A percentile compares a stretch with the other conserved stretches of the same genome.
phyloP scores from a whole-genome alignment of 2,888 invertebrate genomes.

The Urechis unicinctus region DNA sequence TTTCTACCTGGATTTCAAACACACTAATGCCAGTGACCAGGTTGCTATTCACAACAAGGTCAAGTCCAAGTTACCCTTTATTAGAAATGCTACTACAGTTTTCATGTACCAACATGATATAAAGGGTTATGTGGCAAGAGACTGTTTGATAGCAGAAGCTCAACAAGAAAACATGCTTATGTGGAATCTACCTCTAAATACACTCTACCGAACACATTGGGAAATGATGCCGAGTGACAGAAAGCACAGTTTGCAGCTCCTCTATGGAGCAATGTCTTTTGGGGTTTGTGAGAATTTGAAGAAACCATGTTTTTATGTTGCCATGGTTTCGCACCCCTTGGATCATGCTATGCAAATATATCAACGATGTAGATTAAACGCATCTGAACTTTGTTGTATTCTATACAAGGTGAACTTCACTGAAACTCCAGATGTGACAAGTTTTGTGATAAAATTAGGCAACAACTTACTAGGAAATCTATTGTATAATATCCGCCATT shows the following conservation, averaged over 20 bases:
- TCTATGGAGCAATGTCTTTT: neutral
- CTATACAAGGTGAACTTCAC: neutral
- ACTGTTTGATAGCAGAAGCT: neutral
- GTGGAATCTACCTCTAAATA: neutral
- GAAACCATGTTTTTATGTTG: neutral
- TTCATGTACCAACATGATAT: neutral
- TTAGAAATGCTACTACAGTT: neutral
- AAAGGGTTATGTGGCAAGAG: neutral
- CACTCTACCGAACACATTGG: neutral
- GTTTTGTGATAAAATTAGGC: neutral
- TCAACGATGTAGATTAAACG: neutral
- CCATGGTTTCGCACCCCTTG: neutral
- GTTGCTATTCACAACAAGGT: neutral
- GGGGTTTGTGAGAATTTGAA: neutral
- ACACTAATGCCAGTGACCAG: neutral
- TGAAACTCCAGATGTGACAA: neutral
- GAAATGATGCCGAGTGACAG: neutral
- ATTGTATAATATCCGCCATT: neutral
- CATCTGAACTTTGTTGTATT: neutral
- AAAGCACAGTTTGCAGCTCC: neutral
- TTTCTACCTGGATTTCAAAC: neutral
- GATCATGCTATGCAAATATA: neutral
- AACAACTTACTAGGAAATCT: neutral
- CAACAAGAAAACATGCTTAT: neutral
- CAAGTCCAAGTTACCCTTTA: neutral